Conservation (phyloP, 2,888 invertebrate species). For the Cephus spinipes region DNA sequence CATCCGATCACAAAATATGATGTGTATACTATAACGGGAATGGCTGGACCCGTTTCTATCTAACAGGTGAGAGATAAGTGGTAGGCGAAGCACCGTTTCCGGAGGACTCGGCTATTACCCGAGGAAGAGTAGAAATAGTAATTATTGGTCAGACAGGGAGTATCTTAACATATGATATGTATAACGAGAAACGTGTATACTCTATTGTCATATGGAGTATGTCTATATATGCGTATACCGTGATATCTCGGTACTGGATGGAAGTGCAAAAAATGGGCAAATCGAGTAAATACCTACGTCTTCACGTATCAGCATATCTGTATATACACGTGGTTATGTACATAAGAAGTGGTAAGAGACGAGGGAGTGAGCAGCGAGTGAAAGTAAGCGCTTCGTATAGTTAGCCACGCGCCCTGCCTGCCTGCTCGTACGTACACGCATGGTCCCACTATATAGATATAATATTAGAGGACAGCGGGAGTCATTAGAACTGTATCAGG, state of each 20-base stretch:
- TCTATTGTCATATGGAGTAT: not conserved
- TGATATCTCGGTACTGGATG: not conserved
- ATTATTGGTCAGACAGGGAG: not conserved
- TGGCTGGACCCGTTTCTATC: not conserved
- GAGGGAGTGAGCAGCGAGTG: conserved; percentile 42
- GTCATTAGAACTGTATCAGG: conserved; percentile 40
- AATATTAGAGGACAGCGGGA: conserved; percentile 20
- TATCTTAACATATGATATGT: not conserved
- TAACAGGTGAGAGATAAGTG: not conserved
- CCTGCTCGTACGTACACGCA: conserved; percentile 28
- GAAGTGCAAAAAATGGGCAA: not conserved
- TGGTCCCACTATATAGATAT: conserved; percentile 13
- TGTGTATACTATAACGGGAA: not conserved
- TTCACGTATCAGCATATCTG: not conserved
- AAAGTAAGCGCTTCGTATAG: conserved; percentile 49
- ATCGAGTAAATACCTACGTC: not conserved
- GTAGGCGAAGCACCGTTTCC: not conserved
- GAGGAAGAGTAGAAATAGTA: not conserved
- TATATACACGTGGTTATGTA: not conserved
- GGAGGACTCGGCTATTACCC: not conserved
- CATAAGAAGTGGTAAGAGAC: conserved; percentile 11
- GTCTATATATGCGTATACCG: not conserved
- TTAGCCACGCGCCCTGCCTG: conserved; percentile 53
- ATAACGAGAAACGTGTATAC: not conserved
- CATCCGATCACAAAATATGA: not conserved